phyloP scores from a whole-genome alignment of 1,140 invertebrate species.

The Pseudomyrmex flavicornis region DNA sequence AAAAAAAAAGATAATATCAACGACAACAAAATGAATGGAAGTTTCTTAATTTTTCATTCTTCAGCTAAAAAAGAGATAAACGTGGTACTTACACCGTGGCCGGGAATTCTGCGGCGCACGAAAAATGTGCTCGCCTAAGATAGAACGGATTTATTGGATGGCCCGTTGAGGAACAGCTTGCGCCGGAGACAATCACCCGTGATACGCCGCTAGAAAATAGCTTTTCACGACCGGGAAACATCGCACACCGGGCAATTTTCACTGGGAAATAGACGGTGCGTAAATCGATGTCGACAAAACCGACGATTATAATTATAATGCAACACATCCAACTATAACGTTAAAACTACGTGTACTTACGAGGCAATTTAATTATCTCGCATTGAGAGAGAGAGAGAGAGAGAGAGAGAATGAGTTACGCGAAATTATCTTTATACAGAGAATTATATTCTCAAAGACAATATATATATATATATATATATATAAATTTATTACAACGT shows the following conservation, averaged over 20 bases:
- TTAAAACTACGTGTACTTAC: background rate
- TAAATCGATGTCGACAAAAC: slow-evolving; percentile 8
- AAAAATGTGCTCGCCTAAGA: slow-evolving; percentile 52
- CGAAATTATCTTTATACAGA: background rate
- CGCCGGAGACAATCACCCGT: slow-evolving; percentile 41
- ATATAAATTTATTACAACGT: no score
- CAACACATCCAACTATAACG: background rate
- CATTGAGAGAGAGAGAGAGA: background rate
- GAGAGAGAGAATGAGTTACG: background rate
- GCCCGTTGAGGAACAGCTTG: slow-evolving; percentile 46
- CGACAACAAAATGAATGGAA: slow-evolving; percentile 12
- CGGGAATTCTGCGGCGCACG: slow-evolving; percentile 44
- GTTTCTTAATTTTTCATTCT: slow-evolving; percentile 49
- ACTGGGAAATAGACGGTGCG: background rate
- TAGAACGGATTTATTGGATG: slow-evolving; percentile 58
- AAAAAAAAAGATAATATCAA: background rate
- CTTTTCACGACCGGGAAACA: slow-evolving; percentile 17
- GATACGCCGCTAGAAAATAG: slow-evolving; percentile 46
- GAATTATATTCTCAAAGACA: background rate
- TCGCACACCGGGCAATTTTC: slow-evolving; percentile 23
- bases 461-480: background rate
- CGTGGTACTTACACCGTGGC: slow-evolving; percentile 1
- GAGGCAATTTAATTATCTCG: background rate
- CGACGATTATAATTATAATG: slow-evolving; percentile 17
- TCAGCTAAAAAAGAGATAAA: slow-evolving; percentile 5